phyloP scores from a whole-genome alignment of 2,113 vertebrate species.

The Anguilla rostrata region DNA sequence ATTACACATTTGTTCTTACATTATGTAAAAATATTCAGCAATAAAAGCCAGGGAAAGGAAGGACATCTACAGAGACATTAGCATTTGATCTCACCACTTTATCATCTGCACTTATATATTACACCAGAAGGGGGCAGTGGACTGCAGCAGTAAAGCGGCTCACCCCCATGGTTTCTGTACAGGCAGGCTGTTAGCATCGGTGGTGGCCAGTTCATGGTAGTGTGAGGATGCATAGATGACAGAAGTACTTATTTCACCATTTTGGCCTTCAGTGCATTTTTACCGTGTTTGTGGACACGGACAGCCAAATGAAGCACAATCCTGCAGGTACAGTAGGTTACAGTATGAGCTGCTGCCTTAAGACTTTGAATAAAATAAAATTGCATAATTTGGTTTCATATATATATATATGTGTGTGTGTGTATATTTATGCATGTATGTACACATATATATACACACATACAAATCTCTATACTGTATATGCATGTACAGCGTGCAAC shows the following conservation, averaged over 20 bases:
- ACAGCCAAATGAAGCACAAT: background rate
- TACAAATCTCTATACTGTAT: too few species aligned
- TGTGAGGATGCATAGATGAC: constrained; percentile 16
- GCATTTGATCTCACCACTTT: background rate
- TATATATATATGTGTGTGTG: background rate
- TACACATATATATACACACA: background rate
- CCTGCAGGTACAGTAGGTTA: background rate
- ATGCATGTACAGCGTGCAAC: background rate
- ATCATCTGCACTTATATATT: constrained; percentile 14
- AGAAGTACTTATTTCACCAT: background rate
- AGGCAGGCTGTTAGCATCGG: background rate
- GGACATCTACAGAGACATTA: constrained; percentile 32
- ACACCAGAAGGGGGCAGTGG: constrained; percentile 23
- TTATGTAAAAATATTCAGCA: constrained; percentile 64
- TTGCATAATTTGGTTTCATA: background rate
- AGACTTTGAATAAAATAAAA: constrained; percentile 8
- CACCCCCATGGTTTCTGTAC: background rate
- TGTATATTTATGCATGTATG: background rate
- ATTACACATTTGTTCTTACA: constrained; percentile 74
- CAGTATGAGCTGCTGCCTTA: constrained; percentile 2
- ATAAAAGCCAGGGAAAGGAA: constrained; percentile 54
- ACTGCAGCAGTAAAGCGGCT: background rate
- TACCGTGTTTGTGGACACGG: background rate
- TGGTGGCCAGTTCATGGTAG: background rate
- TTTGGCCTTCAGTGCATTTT: background rate